Evolutionary conservation across 2,797 vertebrate genomes (phyloP), one percentile per base, ranked within the genome.

Genomic region (Podarcis siculus): DNA sequence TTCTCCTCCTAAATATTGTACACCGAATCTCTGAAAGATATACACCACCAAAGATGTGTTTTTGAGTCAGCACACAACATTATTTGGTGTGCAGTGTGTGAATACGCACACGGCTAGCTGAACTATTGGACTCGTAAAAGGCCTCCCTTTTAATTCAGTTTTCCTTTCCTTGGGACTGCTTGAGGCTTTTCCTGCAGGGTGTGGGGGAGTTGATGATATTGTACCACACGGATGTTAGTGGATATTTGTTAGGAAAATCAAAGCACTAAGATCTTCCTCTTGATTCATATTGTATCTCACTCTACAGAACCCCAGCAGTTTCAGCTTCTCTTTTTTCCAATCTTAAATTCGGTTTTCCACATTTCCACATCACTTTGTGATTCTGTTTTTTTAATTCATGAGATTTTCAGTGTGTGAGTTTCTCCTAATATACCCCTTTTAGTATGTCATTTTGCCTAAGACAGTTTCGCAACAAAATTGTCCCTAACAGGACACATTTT

Each of bases 11-110:
- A 89, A 92, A 92, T 80, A 84, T 61, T 1, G 0, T 85, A 55
- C 45, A 30, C 72, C 89, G 87, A 80, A 91, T 92, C 91, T 73
- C 86, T 55, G 91, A 92, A 92, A 82, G 49, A 84, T 94, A 75
- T 75, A 75, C 66, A 88, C 77, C 76, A 76, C 45, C 55, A 72
- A 86, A 67, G 67, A 90, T 64, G 1, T 10, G 17, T 79, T 35
- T 66, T 89, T 69, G 79, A 37, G 49, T 13, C 82, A 86, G 86
- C 58, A 49, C 0, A 0, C 30, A 35, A 89, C 61, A 35, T 87
- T 82, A 69, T 71, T n/a, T 8, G 25, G 66, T 83, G 73, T 71
- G 72, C n/a, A 19, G n/a, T 49, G 21, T 21, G 32, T 30, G 32
- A 45, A 35, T 0, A 5, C 27, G 21, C 87, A 6, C 0, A 37